Evolutionary conservation across 2,888 invertebrate species (phyloP).

Genomic region (Teinopalpus imperialis): DNA sequence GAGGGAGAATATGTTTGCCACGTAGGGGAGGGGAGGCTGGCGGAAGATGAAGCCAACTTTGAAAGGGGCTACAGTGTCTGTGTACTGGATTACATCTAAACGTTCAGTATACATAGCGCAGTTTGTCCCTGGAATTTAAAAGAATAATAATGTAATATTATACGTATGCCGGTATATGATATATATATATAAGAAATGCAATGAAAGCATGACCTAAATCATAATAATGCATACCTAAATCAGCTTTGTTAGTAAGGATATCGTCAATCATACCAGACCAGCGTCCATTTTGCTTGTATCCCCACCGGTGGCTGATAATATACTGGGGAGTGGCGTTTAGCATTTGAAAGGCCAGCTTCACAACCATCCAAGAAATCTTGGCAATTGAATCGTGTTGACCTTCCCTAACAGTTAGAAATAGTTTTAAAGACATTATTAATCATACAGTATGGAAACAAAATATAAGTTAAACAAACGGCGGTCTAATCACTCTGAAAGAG

Average conservation of each 20-base stretch:
- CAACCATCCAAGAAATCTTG: constrained; percentile 56
- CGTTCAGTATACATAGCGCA: constrained; percentile 46
- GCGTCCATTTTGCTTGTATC: constrained; percentile 53
- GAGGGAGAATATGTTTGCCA: constrained; percentile 84
- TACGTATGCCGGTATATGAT: too few species aligned
- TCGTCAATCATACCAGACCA: constrained; percentile 67
- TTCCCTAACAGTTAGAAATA: constrained; percentile 50
- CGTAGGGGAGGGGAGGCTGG: constrained; percentile 84
- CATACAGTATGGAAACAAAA: too few species aligned
- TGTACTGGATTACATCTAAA: constrained; percentile 61
- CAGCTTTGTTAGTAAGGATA: constrained; percentile 49
- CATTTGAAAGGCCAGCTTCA: constrained; percentile 51
- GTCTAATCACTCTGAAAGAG: too few species aligned
- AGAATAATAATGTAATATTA: too few species aligned
- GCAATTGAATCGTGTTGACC: constrained; percentile 49
- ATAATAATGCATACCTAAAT: constrained; percentile 54
- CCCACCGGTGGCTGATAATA: constrained; percentile 57
- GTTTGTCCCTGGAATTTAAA: constrained; percentile 58
- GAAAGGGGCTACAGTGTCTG: constrained; percentile 69
- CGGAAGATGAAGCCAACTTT: constrained; percentile 82
- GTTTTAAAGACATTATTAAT: too few species aligned
- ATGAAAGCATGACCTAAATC: too few species aligned
- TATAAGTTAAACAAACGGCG: too few species aligned
- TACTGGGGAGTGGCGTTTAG: constrained; percentile 58
- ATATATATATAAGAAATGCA: too few species aligned